These are phyloP conservation scores for Micropoecilia bifurca DNA, from an alignment of 2,797 vertebrate species.

Conservation along the genomic window DNA sequence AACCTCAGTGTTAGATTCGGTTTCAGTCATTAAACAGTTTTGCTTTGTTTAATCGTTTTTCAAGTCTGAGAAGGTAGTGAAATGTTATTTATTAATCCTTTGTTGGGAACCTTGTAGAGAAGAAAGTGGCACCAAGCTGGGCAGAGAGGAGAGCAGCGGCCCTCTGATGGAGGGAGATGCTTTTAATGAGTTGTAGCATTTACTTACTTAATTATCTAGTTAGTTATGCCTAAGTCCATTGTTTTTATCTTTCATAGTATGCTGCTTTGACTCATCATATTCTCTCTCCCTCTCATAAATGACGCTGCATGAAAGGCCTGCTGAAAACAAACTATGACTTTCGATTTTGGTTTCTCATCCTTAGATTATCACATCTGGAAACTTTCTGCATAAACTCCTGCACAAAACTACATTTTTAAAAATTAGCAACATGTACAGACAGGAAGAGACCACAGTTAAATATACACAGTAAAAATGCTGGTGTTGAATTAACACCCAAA, in stretches of 20 bases:
- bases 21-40: not conserved
- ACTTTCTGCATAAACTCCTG: not conserved
- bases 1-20: constrained; percentile 7
- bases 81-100: not conserved
- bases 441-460: not conserved
- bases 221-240: not conserved
- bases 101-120: not conserved
- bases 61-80: not conserved
- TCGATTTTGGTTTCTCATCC: not conserved
- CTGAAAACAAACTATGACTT: not conserved
- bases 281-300: too few species aligned
- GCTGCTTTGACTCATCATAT: not conserved
- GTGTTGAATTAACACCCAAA: too few species aligned
- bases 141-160: not conserved
- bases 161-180: not conserved
- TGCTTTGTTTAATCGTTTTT: not conserved
- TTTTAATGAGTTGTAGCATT: not conserved
- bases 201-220: not conserved
- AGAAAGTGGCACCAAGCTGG: not conserved
- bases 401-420: not conserved
- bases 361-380: not conserved
- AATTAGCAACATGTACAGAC: not conserved
- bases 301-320: not conserved
- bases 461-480: too few species aligned
- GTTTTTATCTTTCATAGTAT: not conserved